Base-by-base conservation (phyloP, 2,888 invertebrate genomes). In the Rhyacophila evoluta region DNA sequence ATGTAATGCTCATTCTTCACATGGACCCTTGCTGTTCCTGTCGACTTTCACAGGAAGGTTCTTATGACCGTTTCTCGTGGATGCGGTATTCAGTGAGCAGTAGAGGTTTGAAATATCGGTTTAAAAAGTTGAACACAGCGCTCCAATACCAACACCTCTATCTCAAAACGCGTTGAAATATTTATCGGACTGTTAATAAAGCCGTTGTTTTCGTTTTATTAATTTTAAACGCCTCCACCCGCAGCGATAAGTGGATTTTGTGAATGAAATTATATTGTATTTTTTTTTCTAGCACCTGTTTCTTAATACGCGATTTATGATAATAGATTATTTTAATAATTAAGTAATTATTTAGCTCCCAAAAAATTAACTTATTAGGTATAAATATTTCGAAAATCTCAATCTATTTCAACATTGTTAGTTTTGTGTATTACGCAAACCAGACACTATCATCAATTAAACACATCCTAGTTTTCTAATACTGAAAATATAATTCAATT, bases 141-240 rank as follows among this genome's bases (percentile, higher is more conserved):
- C 55, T 19, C 55, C 55, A 19, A 19, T 55, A 55, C 25, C 25
- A 25, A 55, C 55, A 55, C 55, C 55, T 55, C 55, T 19, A 19
- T 15, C 6, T 10, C 25, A 19, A 55, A 19, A 19, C 55, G 36
- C 71, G 71, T 36, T 71, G 71, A 71, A 71, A 36, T 71, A 71
- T 71, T 71, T 71, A 71, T 71, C 71, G 33, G 36, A 25, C 29
- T 36, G 71, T 71, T 37, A 71, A 71, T 71, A 71, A 71, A 37
- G 36, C 33, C 36, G 36, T 71, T 36, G 33, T 71, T 71, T 71
- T 71, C 36, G 19, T 71, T 71, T 71, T 71, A 71, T 71, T 36
- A 71, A 71, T 71, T 71, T 71, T 71, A 36, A 71, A 71, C 71
- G 36, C 71, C 71, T 71, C 36, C 37, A 71, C 29, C 71, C 19